These are phyloP conservation scores for Ectropis grisescens DNA, from an alignment of 1,140 invertebrate species.

Conservation along the genomic window DNA sequence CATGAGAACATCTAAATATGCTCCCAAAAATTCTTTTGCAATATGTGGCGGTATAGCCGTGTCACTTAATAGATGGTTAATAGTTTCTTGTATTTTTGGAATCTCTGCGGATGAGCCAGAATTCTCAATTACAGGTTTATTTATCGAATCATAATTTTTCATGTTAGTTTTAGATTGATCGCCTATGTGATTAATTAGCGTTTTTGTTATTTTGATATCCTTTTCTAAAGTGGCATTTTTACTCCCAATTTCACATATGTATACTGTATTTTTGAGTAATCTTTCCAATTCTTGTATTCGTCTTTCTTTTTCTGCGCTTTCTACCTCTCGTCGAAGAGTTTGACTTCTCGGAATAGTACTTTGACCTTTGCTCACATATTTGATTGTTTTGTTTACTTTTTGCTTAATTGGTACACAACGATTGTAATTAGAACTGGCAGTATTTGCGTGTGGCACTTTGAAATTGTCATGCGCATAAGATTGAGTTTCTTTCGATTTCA, in stretches of 20 bases:
- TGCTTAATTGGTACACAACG: too few relatives aligned
- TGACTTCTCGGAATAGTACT: too few relatives aligned
- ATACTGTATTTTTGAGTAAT: conserved; percentile 48
- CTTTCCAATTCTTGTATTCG: conserved; percentile 45
- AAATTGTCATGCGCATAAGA: conserved; percentile 22
- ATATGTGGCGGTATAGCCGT: conserved; percentile 28
- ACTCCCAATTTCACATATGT: conserved; percentile 32
- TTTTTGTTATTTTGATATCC: conserved; percentile 42
- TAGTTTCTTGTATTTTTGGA: conserved; percentile 37
- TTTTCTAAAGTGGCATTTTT: conserved; percentile 23
- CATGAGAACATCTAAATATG: conserved; percentile 38
- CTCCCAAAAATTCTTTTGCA: conserved; percentile 41
- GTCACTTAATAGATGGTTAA: conserved; percentile 39
- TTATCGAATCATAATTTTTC: conserved; percentile 7
- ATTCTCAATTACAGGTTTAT: conserved; percentile 10
- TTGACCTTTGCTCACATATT: too few relatives aligned
- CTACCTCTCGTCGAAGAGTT: conserved; percentile 13
- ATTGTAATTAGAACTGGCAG: too few relatives aligned
- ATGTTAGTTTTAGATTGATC: conserved; percentile 16
- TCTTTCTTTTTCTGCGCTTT: conserved; percentile 36
- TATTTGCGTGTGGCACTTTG: conserved; percentile 15
- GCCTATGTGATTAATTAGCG: conserved; percentile 29
- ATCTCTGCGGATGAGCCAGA: conserved; percentile 37
- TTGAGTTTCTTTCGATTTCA: conserved; percentile 28
- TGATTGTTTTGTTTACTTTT: too few relatives aligned